Conservation (phyloP, 2,888 invertebrate genomes). For the Syrista parreyssii region DNA sequence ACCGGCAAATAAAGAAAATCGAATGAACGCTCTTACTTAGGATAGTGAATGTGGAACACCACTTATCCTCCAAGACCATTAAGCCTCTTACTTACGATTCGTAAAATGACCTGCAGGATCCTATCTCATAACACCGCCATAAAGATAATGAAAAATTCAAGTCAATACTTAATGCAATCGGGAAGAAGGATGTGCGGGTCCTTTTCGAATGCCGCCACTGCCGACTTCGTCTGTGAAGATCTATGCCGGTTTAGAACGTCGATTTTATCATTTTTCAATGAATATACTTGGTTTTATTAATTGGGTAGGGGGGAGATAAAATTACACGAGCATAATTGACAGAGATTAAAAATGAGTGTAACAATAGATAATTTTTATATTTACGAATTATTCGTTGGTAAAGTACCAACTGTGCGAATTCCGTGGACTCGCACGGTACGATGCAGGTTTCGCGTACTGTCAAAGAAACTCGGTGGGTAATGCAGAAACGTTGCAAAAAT, state of each 20-base stretch:
- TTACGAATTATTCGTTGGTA: constrained; percentile 25
- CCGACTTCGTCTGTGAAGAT: background rate
- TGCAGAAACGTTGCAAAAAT: constrained; percentile 24
- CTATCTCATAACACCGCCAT: background rate
- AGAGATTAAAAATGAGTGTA: background rate
- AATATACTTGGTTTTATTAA: background rate
- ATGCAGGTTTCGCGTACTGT: constrained; percentile 23
- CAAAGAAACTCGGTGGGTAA: constrained; percentile 39
- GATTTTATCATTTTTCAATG: background rate
- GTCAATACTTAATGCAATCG: background rate
- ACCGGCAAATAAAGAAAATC: no score
- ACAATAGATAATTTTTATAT: background rate
- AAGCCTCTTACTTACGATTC: background rate
- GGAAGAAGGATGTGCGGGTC: background rate
- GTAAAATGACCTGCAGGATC: background rate
- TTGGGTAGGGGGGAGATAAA: background rate
- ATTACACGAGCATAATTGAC: background rate
- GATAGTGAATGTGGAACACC: background rate
- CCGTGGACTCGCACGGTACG: constrained; percentile 36
- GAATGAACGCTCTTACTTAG: background rate
- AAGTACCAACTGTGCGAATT: constrained; percentile 30
- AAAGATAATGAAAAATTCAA: background rate
- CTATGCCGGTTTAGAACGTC: background rate
- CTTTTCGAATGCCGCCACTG: background rate
- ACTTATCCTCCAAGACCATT: background rate